phyloP scores from a whole-genome alignment of 2,888 invertebrate genomes.

The Hoplodrina blanda region DNA sequence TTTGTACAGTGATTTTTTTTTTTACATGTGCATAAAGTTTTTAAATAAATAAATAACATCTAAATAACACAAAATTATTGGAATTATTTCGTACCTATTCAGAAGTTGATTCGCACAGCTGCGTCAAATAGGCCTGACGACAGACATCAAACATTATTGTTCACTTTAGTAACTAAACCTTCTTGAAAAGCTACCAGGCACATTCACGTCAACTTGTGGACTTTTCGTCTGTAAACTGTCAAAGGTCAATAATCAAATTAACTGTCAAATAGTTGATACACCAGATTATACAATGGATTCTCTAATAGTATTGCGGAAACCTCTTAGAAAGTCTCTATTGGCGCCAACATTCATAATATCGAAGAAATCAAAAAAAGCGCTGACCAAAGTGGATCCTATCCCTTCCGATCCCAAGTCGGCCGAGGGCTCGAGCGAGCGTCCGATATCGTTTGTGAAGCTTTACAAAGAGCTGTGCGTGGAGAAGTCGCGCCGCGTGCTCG shows the following conservation, averaged over 20 bases:
- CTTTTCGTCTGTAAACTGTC: too few relatives aligned
- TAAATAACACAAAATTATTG: too few relatives aligned
- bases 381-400: background rate
- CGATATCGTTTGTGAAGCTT: constrained; percentile 68
- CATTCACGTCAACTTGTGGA: too few relatives aligned
- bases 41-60: too few relatives aligned
- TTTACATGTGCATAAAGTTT: too few relatives aligned
- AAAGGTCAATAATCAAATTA: constrained; percentile 15
- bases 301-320: constrained; percentile 59
- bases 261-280: constrained; percentile 11
- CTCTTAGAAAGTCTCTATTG: constrained; percentile 29
- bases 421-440: background rate
- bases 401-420: background rate
- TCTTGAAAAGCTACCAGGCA: too few relatives aligned
- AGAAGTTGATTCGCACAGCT: too few relatives aligned
- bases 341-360: constrained; percentile 10
- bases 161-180: too few relatives aligned
- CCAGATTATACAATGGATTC: constrained; percentile 60
- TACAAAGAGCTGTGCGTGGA: constrained; percentile 59
- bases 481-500: background rate
- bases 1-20: too few relatives aligned
- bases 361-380: constrained; percentile 23
- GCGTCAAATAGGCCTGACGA: too few relatives aligned
- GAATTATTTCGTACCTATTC: too few relatives aligned
- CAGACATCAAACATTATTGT: too few relatives aligned